Percentiles rank a stretch among this genome's conserved stretches.
Evolutionary conservation across 2,113 vertebrate species (phyloP).

Genomic region (Epinephelus moara): DNA sequence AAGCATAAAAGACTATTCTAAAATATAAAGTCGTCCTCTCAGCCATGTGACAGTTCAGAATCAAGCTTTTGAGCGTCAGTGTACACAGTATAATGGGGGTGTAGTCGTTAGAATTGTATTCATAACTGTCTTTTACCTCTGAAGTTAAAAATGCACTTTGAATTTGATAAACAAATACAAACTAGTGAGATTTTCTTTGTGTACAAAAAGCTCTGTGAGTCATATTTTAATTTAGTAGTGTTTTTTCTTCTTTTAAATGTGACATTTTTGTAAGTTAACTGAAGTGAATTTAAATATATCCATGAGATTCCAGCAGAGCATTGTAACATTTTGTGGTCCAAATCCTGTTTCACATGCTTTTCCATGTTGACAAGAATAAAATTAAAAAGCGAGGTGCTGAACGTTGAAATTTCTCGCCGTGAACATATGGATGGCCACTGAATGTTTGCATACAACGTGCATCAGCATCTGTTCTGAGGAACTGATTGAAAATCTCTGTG

Average conservation of each 20-base stretch:
- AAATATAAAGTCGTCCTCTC: not conserved
- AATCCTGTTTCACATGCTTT: constrained; percentile 15
- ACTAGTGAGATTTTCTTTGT: not conserved
- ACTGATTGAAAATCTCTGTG: constrained; percentile 10
- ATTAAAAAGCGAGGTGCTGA: not conserved
- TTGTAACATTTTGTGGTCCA: not conserved
- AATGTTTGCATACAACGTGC: constrained; percentile 30
- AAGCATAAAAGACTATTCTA: not conserved
- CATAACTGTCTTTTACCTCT: not conserved
- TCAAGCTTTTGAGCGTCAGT: not conserved
- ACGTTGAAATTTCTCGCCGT: constrained; percentile 2
- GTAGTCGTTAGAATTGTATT: not conserved
- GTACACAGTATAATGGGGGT: not conserved
- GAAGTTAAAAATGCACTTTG: not conserved
- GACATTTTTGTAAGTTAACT: not conserved
- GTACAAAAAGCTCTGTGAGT: not conserved
- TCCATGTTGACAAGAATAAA: constrained; percentile 1
- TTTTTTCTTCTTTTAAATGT: not conserved
- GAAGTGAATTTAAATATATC: not conserved
- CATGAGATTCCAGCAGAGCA: not conserved
- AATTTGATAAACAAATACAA: not conserved
- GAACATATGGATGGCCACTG: constrained; percentile 41
- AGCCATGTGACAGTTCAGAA: not conserved
- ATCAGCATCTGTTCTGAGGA: constrained; percentile 22
- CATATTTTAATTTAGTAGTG: not conserved